Evolutionary conservation across 2,113 vertebrate genomes (phyloP).

Genomic region (Lepus americanus): DNA sequence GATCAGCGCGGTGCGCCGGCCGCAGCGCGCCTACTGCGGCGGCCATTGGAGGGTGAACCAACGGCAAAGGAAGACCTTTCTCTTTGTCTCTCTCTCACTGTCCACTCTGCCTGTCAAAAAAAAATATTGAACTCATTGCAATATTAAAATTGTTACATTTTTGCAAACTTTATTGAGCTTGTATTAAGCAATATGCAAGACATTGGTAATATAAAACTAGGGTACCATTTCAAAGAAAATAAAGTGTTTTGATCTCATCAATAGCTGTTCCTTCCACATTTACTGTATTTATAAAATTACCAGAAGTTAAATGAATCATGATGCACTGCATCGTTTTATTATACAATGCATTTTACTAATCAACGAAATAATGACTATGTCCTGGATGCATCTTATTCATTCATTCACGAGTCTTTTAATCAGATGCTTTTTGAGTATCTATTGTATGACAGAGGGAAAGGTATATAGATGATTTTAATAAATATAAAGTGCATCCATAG

Average conservation of each 20-base stretch:
- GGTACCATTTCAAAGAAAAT: neutral
- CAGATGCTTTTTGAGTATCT: neutral
- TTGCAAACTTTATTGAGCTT: neutral
- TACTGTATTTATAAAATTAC: slow-evolving; percentile 40
- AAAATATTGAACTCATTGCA: neutral
- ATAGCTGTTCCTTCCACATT: neutral
- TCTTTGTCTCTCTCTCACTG: no score
- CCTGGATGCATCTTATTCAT: neutral
- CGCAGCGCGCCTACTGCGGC: no score
- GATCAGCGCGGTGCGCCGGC: no score
- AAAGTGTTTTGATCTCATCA: slow-evolving; percentile 6
- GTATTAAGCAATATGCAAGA: neutral
- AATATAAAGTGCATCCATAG: neutral
- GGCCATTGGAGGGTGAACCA: no score
- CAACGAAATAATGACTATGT: neutral
- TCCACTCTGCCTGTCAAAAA: no score
- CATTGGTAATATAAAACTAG: slow-evolving; percentile 3
- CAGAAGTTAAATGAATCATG: slow-evolving; percentile 3
- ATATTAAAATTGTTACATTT: slow-evolving; percentile 33
- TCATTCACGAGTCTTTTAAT: neutral
- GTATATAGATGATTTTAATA: neutral
- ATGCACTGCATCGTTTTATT: neutral
- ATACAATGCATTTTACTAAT: slow-evolving; percentile 9
- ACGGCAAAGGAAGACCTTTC: no score
- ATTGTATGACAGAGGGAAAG: neutral